These are phyloP conservation scores for Colostygia pectinataria DNA, from an alignment of 2,888 invertebrate species.

Conservation along the genomic window DNA sequence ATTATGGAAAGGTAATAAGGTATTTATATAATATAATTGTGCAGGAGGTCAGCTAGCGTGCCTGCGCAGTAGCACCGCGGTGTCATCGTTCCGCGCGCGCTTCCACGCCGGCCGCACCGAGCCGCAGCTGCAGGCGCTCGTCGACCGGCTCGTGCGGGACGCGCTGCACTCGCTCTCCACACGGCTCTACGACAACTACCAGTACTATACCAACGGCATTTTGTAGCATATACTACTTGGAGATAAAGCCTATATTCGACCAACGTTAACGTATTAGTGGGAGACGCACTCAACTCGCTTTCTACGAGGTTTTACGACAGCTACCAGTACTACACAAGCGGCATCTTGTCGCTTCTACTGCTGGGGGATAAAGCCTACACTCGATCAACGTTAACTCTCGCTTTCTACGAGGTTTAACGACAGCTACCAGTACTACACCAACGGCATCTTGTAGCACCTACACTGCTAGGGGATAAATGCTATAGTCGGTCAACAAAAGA, in stretches of 20 bases:
- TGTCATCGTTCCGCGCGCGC: constrained; percentile 95
- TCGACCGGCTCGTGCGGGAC: constrained; percentile 96
- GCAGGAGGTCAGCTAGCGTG: constrained; percentile 97
- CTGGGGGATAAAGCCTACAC: no score
- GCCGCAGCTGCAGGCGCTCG: constrained; percentile 95
- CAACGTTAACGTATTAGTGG: constrained; percentile 96
- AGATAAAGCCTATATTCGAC: no score
- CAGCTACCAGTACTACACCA: constrained; percentile 99
- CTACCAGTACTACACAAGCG: not conserved
- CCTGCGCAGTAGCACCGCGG: constrained; percentile 96
- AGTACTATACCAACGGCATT: constrained; percentile 99
- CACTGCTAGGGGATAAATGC: no score
- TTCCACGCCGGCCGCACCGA: constrained; percentile 98
- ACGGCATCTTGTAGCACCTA: constrained; percentile 60
- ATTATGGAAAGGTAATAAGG: no score
- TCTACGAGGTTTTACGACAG: not conserved
- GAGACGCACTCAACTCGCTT: constrained; percentile 97
- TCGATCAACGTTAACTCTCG: no score
- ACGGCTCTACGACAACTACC: constrained; percentile 98
- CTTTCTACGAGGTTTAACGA: constrained; percentile 99
- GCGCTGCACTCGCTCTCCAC: constrained; percentile 98
- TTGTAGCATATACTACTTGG: no score
- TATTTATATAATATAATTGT: no score
- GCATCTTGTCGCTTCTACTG: no score
- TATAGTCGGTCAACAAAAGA: no score